These are phyloP conservation scores for Leuciscus idus DNA, from an alignment of 2,113 vertebrate species.

Conservation along the genomic window DNA sequence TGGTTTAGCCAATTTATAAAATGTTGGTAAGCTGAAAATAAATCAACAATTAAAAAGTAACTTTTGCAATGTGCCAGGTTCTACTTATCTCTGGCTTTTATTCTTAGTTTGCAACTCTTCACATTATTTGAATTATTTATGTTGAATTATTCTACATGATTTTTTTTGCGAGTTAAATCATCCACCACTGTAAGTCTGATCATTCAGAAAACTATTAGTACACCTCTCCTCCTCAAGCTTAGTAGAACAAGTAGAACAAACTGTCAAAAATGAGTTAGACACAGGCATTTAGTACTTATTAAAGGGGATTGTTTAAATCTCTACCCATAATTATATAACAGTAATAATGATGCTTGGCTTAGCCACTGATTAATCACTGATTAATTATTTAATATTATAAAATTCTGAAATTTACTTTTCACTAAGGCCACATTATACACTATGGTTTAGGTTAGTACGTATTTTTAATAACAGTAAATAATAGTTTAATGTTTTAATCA, in stretches of 20 bases:
- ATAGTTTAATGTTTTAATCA: too few relatives aligned
- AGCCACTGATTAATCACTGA: not conserved
- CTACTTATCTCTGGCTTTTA: not conserved
- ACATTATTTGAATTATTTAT: not conserved
- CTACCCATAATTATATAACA: not conserved
- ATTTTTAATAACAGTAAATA: too few relatives aligned
- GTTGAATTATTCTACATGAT: not conserved
- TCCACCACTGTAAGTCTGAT: not conserved
- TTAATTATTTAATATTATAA: not conserved
- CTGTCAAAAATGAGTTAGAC: not conserved
- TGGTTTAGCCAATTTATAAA: not conserved
- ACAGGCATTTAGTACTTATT: not conserved
- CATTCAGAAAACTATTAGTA: not conserved
- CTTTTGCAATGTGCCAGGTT: not conserved
- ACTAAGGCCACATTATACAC: not conserved
- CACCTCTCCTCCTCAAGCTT: not conserved
- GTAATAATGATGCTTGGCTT: not conserved
- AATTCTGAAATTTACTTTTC: not conserved
- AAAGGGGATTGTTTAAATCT: not conserved
- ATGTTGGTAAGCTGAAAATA: not conserved
- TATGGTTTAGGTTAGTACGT: not conserved
- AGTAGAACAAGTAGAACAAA: not conserved
- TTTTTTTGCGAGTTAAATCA: not conserved
- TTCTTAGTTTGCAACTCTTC: not conserved
- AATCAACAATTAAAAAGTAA: not conserved